Conservation (phyloP, 2,888 invertebrate genomes). For the Drosophila fungiperda region DNA sequence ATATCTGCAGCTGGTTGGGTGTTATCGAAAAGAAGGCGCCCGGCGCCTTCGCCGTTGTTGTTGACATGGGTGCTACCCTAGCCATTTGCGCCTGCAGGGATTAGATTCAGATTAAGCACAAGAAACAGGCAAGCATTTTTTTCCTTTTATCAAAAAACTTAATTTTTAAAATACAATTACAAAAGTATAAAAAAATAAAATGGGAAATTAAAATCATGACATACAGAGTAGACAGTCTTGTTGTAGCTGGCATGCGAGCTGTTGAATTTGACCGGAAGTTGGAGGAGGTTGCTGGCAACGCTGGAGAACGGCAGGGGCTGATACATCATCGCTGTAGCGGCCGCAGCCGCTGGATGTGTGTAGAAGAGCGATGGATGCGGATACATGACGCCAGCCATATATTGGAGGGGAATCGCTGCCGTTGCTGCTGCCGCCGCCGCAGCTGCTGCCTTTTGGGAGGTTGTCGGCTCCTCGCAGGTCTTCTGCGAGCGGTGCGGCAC, state of each 20-base stretch:
- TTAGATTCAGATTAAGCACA: background rate
- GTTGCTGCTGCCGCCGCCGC: slow-evolving; percentile 44
- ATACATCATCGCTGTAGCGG: slow-evolving; percentile 86
- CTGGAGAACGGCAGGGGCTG: slow-evolving; percentile 86
- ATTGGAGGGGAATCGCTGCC: slow-evolving; percentile 86
- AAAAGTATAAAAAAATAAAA: background rate
- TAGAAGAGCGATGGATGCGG: slow-evolving; percentile 87
- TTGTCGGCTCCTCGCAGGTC: slow-evolving; percentile 64
- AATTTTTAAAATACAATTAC: background rate
- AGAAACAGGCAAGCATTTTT: background rate
- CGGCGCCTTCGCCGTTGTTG: slow-evolving; percentile 59
- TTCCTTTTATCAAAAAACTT: background rate
- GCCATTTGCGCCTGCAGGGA: slow-evolving; percentile 58
- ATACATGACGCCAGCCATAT: slow-evolving; percentile 88
- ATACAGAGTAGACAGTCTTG: slow-evolving; percentile 64
- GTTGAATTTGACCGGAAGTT: slow-evolving; percentile 57
- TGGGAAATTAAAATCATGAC: background rate
- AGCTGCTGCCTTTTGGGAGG: slow-evolving; percentile 64
- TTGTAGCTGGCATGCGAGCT: slow-evolving; percentile 40
- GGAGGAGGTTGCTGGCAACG: slow-evolving; percentile 74
- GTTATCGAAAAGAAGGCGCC: slow-evolving; percentile 82
- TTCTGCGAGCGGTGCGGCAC: slow-evolving; percentile 15
- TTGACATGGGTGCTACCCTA: slow-evolving; percentile 66
- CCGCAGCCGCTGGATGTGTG: slow-evolving; percentile 85
- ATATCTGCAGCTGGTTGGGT: slow-evolving; percentile 74